Conservation (phyloP, 1,140 invertebrate species). For the Melitaea cinxia region DNA sequence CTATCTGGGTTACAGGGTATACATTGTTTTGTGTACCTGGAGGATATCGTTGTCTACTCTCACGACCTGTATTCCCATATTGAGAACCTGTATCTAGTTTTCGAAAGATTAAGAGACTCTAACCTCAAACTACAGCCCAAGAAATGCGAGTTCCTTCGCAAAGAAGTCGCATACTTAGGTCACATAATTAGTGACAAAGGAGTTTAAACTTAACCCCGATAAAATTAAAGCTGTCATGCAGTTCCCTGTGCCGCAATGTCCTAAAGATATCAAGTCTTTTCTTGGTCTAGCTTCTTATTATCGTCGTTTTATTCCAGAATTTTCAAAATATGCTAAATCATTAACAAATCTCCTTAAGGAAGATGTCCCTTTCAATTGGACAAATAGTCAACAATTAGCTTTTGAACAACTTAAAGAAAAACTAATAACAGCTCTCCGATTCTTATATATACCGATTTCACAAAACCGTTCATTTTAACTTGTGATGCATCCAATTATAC, state of each 20-base stretch:
- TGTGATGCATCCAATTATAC: constrained; percentile 7
- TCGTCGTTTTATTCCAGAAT: not conserved
- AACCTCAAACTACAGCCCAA: constrained; percentile 8
- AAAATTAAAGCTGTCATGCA: not conserved
- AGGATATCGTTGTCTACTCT: not conserved
- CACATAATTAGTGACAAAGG: not conserved
- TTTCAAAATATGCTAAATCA: not conserved
- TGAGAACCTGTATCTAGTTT: not conserved
- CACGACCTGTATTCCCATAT: not conserved
- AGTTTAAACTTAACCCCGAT: not conserved
- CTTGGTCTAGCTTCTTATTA: not conserved
- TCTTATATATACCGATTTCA: not conserved
- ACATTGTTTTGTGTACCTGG: too few species aligned
- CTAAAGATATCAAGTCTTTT: not conserved
- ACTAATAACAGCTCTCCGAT: not conserved
- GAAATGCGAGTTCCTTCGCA: not conserved
- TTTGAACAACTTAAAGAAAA: not conserved
- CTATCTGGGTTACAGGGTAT: too few species aligned
- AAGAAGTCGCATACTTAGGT: constrained; percentile 7
- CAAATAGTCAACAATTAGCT: not conserved
- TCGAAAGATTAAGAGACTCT: not conserved
- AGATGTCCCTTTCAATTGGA: not conserved
- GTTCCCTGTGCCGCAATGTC: not conserved
- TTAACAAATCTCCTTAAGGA: not conserved
- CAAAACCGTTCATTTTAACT: not conserved